Evolutionary conservation across 1,140 invertebrate species (phyloP).

Genomic region (Lepidostoma basale): DNA sequence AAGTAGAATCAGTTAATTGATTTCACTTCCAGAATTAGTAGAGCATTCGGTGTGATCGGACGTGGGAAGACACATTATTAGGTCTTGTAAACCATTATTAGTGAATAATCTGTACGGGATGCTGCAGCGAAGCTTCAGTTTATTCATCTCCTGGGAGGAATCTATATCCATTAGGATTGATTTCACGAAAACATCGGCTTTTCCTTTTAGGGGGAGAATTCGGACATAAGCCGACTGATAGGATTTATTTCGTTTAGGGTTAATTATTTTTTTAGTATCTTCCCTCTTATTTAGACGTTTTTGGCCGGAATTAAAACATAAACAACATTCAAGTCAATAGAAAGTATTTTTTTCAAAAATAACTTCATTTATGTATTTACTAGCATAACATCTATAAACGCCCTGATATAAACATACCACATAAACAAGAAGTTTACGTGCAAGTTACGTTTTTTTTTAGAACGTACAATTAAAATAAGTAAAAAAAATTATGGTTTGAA

Average conservation of each 20-base stretch:
- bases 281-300: not conserved
- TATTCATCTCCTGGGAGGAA: slow-evolving; percentile 7
- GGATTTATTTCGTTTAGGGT: slow-evolving; percentile 22
- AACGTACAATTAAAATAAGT: too few species aligned
- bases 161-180: slow-evolving; percentile 22
- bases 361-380: too few species aligned
- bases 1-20: too few species aligned
- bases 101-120: slow-evolving; percentile 6
- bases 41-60: too few species aligned
- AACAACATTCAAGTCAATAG: too few species aligned
- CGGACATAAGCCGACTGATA: slow-evolving; percentile 2
- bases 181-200: slow-evolving; percentile 13
- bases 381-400: too few species aligned
- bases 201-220: slow-evolving; percentile 1
- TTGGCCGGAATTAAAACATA: slow-evolving; percentile 1
- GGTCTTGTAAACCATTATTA: slow-evolving; percentile 14
- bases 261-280: slow-evolving; percentile 21
- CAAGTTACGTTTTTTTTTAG: too few species aligned
- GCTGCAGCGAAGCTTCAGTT: not conserved
- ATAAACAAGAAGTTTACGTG: too few species aligned
- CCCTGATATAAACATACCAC: too few species aligned
- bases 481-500: too few species aligned
- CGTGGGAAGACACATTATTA: not conserved
- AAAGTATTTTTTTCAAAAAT: too few species aligned
- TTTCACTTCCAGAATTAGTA: too few species aligned